These are phyloP conservation scores for Ceraclea dissimilis DNA, from an alignment of 2,888 invertebrate genomes.

Conservation along the genomic window DNA sequence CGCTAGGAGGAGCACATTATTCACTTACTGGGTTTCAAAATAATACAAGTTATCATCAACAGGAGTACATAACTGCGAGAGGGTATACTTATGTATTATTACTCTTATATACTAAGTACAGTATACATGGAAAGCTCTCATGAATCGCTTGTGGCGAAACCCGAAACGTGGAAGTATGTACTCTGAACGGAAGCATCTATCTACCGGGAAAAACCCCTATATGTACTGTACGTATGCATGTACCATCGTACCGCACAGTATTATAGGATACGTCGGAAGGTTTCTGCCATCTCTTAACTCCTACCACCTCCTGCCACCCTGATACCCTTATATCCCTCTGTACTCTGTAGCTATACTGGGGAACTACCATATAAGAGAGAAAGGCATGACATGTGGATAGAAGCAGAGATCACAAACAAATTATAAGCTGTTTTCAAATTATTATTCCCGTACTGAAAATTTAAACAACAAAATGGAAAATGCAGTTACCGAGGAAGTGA, in stretches of 20 bases:
- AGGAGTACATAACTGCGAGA: not conserved
- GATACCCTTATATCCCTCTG: constrained; percentile 6
- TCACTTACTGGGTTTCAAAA: not conserved
- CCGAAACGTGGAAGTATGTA: constrained; percentile 6
- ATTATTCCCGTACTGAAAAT: no score
- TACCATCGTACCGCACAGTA: constrained; percentile 9
- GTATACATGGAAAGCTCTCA: not conserved
- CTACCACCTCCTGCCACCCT: constrained; percentile 12
- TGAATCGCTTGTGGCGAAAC: constrained; percentile 9
- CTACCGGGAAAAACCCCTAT: constrained; percentile 18
- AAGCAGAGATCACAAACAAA: not conserved
- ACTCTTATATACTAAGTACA: no score
- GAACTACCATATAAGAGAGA: not conserved
- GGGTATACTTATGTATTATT: no score
- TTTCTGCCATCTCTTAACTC: constrained; percentile 1
- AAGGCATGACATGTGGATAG: constrained; percentile 4
- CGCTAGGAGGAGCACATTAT: no score
- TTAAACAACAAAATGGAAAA: no score
- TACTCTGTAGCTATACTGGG: not conserved
- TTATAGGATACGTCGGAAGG: constrained; percentile 15
- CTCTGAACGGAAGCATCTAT: not conserved
- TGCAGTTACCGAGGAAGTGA: no score
- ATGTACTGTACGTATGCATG: not conserved
- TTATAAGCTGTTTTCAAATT: no score
- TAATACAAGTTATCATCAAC: not conserved